A percentile compares a stretch with the other conserved stretches of the same genome.
These are phyloP conservation scores for Orchestia grillus DNA, from an alignment of 1,140 invertebrate genomes.

Conservation along the genomic window DNA sequence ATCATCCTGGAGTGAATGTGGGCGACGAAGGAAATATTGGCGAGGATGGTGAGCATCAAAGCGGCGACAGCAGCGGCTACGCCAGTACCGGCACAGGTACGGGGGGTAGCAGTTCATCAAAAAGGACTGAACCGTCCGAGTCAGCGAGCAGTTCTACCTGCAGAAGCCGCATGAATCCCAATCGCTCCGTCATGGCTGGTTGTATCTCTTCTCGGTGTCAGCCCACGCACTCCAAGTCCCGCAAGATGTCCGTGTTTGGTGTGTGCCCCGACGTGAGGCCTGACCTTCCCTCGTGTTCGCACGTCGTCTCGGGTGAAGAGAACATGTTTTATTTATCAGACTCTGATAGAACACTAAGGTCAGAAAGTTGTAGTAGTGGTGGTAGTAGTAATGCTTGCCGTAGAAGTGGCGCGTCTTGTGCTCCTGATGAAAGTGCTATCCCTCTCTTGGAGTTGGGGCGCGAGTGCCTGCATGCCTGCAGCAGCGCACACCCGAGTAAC, in stretches of 20 bases:
- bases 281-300: not conserved
- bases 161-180: not conserved
- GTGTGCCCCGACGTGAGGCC: not conserved
- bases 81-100: conserved; percentile 45
- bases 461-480: not conserved
- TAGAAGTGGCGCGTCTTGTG: conserved; percentile 2
- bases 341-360: not conserved
- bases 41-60: conserved; percentile 15
- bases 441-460: not conserved
- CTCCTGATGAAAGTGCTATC: conserved; percentile 29
- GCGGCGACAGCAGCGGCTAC: conserved; percentile 36
- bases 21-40: not conserved
- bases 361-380: not conserved
- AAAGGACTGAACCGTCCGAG: not conserved
- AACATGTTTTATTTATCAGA: conserved; percentile 33
- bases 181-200: not conserved
- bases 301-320: not conserved
- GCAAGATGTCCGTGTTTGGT: conserved; percentile 45
- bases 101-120: conserved; percentile 18
- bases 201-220: not conserved
- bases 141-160: not conserved
- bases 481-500: too few species aligned
- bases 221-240: not conserved
- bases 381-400: not conserved
- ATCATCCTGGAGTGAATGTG: not conserved